These are phyloP conservation scores for Mobula hypostoma DNA, from an alignment of 2,113 vertebrate species.

Conservation along the genomic window DNA sequence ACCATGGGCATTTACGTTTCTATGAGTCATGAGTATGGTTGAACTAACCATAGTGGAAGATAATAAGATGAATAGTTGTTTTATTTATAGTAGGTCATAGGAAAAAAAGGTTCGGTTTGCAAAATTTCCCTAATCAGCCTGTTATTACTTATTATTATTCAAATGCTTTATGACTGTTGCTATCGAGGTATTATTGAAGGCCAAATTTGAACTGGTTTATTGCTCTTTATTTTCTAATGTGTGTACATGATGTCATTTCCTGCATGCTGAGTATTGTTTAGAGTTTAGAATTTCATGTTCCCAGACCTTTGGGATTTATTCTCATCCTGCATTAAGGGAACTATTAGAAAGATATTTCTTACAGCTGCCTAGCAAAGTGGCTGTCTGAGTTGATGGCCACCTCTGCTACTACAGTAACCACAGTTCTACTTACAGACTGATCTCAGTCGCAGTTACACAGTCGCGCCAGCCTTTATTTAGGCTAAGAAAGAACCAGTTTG, in stretches of 20 bases:
- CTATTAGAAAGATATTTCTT: neutral
- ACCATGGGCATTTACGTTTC: neutral
- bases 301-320: neutral
- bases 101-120: constrained; percentile 16
- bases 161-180: neutral
- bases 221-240: neutral
- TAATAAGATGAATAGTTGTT: neutral
- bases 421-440: too few species aligned
- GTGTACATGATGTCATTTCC: constrained; percentile 17
- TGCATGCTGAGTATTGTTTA: neutral
- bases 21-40: constrained; percentile 21
- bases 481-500: neutral
- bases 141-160: neutral
- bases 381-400: neutral
- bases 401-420: neutral
- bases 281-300: neutral
- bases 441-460: neutral
- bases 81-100: constrained; percentile 31
- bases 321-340: neutral
- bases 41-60: constrained; percentile 13
- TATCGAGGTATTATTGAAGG: neutral
- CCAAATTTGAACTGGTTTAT: neutral
- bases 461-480: neutral
- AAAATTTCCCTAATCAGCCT: constrained; percentile 27
- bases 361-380: neutral